These are phyloP conservation scores for Tachina fera DNA, from an alignment of 2,888 invertebrate species.

Conservation along the genomic window DNA sequence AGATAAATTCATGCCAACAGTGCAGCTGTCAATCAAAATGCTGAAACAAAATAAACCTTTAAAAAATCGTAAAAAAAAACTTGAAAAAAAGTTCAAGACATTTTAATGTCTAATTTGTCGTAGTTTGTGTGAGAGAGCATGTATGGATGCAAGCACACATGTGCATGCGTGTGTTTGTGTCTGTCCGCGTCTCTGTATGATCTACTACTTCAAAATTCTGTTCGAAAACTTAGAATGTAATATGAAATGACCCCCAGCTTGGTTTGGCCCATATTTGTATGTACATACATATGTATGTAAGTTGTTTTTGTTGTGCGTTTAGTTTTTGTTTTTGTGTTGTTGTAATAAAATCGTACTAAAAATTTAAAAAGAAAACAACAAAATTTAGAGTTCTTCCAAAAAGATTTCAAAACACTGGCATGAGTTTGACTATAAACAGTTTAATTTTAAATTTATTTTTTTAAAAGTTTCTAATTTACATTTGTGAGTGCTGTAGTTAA, in stretches of 20 bases:
- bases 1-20: conserved; percentile 68
- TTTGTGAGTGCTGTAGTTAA: background rate
- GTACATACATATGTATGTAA: conserved; percentile 22
- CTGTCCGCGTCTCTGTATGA: conserved; percentile 33
- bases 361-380: conserved; percentile 12
- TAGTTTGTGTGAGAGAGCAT: too few relatives aligned
- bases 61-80: conserved; percentile 64
- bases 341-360: conserved; percentile 58
- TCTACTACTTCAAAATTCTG: conserved; percentile 43
- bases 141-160: too few relatives aligned
- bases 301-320: conserved; percentile 20
- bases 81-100: conserved; percentile 35
- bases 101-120: conserved; percentile 39
- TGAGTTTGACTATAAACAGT: conserved; percentile 5
- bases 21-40: conserved; percentile 71
- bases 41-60: conserved; percentile 61
- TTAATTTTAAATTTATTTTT: background rate
- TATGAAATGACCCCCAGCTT: conserved; percentile 70
- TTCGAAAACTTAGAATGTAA: conserved; percentile 47
- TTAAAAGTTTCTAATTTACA: background rate
- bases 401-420: background rate
- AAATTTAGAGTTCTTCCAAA: conserved; percentile 8
- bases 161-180: background rate
- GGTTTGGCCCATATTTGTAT: conserved; percentile 65
- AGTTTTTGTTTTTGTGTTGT: conserved; percentile 46